phyloP scores from a whole-genome alignment of 2,888 invertebrate species.

The Malthinus seriepunctatus region DNA sequence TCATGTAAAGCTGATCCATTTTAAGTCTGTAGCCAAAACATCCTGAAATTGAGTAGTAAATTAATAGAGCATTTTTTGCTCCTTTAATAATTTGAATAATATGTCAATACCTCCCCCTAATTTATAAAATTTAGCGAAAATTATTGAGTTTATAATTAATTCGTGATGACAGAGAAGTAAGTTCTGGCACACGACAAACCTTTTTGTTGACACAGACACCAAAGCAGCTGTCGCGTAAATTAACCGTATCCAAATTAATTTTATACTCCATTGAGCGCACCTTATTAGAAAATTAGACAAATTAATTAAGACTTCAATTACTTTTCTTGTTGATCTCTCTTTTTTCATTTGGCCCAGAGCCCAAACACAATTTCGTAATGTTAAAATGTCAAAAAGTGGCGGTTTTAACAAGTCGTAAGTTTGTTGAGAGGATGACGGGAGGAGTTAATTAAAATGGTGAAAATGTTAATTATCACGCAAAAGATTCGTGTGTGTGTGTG shows the following conservation, averaged over 20 bases:
- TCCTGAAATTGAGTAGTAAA: too few relatives aligned
- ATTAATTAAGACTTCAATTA: slow-evolving; percentile 19
- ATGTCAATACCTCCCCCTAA: too few relatives aligned
- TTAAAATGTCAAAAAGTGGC: too few relatives aligned
- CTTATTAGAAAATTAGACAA: slow-evolving; percentile 39
- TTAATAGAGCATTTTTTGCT: too few relatives aligned
- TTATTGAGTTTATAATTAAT: slow-evolving; percentile 34
- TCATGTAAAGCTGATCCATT: too few relatives aligned
- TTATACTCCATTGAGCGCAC: slow-evolving; percentile 45
- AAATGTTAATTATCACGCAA: background rate
- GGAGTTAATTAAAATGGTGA: too few relatives aligned
- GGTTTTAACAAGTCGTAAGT: too few relatives aligned
- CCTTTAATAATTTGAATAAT: too few relatives aligned
- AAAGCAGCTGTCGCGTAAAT: slow-evolving; percentile 48
- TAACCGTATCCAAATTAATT: slow-evolving; percentile 51
- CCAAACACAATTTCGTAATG: background rate
- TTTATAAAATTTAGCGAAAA: too few relatives aligned
- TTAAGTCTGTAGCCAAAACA: too few relatives aligned
- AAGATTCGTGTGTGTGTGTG: background rate
- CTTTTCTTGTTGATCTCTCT: background rate
- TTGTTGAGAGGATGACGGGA: too few relatives aligned
- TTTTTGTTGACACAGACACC: slow-evolving; percentile 31
- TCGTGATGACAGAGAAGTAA: slow-evolving; percentile 23
- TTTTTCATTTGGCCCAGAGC: background rate
- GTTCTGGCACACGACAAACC: slow-evolving; percentile 31